These are phyloP conservation scores for Nymphalis c-album DNA, from an alignment of 2,888 invertebrate genomes.

Conservation along the genomic window DNA sequence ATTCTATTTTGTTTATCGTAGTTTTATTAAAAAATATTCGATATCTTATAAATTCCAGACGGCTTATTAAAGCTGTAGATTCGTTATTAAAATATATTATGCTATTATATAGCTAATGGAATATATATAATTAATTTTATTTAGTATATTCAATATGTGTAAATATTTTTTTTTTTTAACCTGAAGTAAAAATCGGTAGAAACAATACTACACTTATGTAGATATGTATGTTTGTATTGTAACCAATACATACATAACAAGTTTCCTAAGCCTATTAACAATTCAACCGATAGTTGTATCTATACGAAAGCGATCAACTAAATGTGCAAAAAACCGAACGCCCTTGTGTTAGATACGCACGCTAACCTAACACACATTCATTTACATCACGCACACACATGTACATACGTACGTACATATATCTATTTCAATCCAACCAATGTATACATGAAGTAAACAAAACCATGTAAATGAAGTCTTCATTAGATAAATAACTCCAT, in stretches of 20 bases:
- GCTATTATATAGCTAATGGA: too few species aligned
- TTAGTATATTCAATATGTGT: too few species aligned
- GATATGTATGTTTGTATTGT: too few species aligned
- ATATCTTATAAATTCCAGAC: too few species aligned
- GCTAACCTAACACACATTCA: conserved; percentile 8
- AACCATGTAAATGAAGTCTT: background rate
- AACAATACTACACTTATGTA: too few species aligned
- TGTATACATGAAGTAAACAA: background rate
- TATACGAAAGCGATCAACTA: background rate
- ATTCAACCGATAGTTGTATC: background rate
- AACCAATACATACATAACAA: background rate
- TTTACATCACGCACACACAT: background rate
- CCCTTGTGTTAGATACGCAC: conserved; percentile 18
- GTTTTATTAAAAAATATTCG: too few species aligned
- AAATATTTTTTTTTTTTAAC: too few species aligned
- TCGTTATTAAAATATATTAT: too few species aligned
- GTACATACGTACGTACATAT: background rate
- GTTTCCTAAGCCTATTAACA: background rate
- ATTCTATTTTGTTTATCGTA: too few species aligned
- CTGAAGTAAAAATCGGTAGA: too few species aligned
- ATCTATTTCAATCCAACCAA: background rate
- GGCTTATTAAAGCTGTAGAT: too few species aligned
- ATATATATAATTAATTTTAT: too few species aligned
- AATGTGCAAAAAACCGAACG: conserved; percentile 10
- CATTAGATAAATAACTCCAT: background rate